Base-by-base conservation (phyloP, 2,113 vertebrate genomes). In the Suricata suricatta region DNA sequence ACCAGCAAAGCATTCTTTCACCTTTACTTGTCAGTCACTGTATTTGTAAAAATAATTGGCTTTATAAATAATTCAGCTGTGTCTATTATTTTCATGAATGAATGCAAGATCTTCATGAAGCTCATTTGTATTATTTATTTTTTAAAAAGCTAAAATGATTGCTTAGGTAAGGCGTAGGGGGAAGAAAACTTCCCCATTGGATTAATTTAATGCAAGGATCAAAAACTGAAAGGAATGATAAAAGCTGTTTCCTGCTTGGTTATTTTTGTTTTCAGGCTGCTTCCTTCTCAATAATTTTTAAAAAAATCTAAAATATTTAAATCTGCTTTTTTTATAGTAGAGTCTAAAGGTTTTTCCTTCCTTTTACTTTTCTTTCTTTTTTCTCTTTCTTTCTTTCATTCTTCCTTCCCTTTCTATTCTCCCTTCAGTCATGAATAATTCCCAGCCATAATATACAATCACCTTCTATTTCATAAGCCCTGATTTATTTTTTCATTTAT, bases 91-190 rank as follows among this genome's bases (percentile, higher is more conserved):
- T 93, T 93, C 94, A 90, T 88, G 88, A 93, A 89, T 93, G 71
- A 96, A 93, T 98, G 33, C 38, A 72, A 97, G 33, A 92, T 12
- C 74, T 96, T 63, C 85, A 90, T 68, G 72, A 77, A 96, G n/a
- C 13, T 64, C 87, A 72, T 96, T 96, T 95, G 74, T 84, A 88
- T 97, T 93, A 89, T 93, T 98, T 96, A 57, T 96, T 96, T 96
- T 96, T 88, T 11, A 44, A 77, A 89, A 97, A 31, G 27, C 50
- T 72, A 15, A 91, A 95, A 88, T 96, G 63, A 92, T 95, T 90
- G 76, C 66, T 96, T 90, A 93, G 88, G 68, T 96, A 96, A 97
- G 33, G n/a, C 17, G 35, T 6, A 88, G 2, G 44, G 19, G 5
- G 11, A 86, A 96, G 69, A 93, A 92, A 96, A 95, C 25, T 63